A percentile compares a stretch with the other conserved stretches of the same genome.
Conservation (phyloP, 2,888 invertebrate genomes). For the Smittia sp. region DNA sequence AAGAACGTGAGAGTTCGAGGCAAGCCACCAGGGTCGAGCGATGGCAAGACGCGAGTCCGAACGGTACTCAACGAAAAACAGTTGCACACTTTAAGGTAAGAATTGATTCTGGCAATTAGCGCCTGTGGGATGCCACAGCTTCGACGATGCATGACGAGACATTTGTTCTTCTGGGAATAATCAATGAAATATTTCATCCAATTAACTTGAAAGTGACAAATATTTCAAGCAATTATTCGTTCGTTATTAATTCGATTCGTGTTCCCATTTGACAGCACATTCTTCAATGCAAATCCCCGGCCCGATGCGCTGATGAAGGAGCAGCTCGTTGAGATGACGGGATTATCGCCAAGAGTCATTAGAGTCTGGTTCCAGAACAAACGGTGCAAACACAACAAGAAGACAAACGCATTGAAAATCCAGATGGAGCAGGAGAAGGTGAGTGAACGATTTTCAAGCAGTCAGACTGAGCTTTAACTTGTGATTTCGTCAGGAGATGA, state of each 20-base stretch:
- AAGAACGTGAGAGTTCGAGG: constrained; percentile 68
- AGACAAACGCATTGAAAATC: constrained; percentile 93
- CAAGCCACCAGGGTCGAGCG: constrained; percentile 55
- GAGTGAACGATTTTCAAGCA: constrained; percentile 44
- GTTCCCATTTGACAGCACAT: constrained; percentile 60
- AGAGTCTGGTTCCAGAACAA: constrained; percentile 99
- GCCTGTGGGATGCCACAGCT: not conserved
- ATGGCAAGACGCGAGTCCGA: constrained; percentile 94
- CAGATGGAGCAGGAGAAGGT: constrained; percentile 98
- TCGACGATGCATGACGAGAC: not conserved
- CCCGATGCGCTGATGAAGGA: constrained; percentile 99
- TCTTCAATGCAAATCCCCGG: constrained; percentile 95
- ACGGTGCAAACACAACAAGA: constrained; percentile 96
- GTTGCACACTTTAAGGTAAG: constrained; percentile 83
- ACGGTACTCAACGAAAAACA: constrained; percentile 99
- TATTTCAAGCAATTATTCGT: constrained; percentile 28
- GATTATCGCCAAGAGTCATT: constrained; percentile 94
- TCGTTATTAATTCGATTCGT: constrained; percentile 55
- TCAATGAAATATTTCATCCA: constrained; percentile 14
- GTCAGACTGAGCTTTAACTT: not conserved
- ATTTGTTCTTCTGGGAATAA: too few relatives aligned
- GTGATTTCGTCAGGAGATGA: constrained; percentile 69
- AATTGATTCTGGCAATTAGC: constrained; percentile 13
- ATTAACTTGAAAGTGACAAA: constrained; percentile 24
- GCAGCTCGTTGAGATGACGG: constrained; percentile 98